Percentiles rank a stretch among this genome's conserved stretches.
phyloP scores from a whole-genome alignment of 1,140 invertebrate species.

The Bombus huntii region DNA sequence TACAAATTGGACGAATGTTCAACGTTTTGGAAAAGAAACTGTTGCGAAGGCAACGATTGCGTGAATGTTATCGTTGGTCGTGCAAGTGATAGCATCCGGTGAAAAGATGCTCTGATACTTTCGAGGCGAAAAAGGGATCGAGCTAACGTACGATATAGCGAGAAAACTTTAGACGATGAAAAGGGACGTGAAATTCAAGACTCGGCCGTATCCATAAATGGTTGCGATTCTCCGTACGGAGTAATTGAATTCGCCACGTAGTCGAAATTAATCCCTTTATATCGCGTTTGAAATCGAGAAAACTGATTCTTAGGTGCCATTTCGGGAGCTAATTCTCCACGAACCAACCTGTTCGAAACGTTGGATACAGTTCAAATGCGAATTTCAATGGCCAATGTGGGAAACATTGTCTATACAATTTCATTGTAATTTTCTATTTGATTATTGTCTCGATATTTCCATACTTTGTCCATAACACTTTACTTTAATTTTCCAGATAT shows the following conservation, averaged over 20 bases:
- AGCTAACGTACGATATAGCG: too few relatives aligned
- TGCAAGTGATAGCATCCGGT: neutral
- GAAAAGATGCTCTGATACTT: neutral
- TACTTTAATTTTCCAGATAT: too few relatives aligned
- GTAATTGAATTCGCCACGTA: neutral
- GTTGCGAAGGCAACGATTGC: neutral
- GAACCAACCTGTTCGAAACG: neutral
- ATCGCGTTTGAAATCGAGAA: neutral
- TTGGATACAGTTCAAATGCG: neutral
- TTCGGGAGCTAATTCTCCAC: conserved; percentile 12
- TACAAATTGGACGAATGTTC: conserved; percentile 26
- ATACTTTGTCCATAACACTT: too few relatives aligned
- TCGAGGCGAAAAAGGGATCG: neutral
- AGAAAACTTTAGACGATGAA: neutral
- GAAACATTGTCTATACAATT: neutral
- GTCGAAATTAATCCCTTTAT: conserved; percentile 28
- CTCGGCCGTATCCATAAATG: too few relatives aligned
- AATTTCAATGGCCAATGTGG: conserved; percentile 7
- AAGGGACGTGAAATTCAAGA: neutral
- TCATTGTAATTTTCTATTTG: neutral
- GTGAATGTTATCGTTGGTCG: neutral
- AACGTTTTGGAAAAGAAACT: conserved; percentile 3
- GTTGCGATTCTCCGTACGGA: too few relatives aligned
- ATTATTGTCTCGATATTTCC: neutral
- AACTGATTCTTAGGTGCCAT: conserved; percentile 33